Base-by-base conservation (phyloP, 2,797 vertebrate species). In the Typhlichthys eigenmanni region DNA sequence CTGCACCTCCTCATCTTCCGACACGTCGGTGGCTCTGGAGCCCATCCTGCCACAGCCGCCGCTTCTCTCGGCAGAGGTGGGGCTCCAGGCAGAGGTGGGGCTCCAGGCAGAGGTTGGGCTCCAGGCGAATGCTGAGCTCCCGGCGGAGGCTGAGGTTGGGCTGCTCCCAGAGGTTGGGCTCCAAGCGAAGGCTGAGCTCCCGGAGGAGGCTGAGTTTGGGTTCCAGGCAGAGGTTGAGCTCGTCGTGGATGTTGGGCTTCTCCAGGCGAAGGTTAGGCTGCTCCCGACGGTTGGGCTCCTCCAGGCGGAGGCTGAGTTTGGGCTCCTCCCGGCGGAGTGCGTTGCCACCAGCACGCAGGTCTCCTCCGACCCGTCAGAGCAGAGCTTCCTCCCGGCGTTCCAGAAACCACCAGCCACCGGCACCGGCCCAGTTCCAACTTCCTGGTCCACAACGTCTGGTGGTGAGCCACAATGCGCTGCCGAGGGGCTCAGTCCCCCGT, bases 341-440 rank as follows among this genome's bases (percentile, higher is more conserved):
- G 7, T 8, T 5, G 47, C 10, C 2, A 63, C 73, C 69, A 68
- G 69, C 72, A 68, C 53, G 0, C 80, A 76, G 1, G 60, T 58
- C 17, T 61, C 69, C 19, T 53, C 12, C 47, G 45, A 19, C 6
- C 12, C 17, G 54, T 46, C 17, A 0, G 52, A 38, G 17, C 43
- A 17, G 9, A 74, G 66, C 62, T 62, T 11, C 50, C 57, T 90
- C 4, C 68, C 80, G 0, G 81, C 85, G 0, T 88, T 81, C 69
- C 88, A 90, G 83, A 78, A 63, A 14, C 73, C 29, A 3, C 0
- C 69, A 5, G 0, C 11, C 5, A 16, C 57, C 71, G 1, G 13
- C 5, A 16, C 57, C 71, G 1, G 14, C 24, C 12, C 6, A 14
- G 5, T 17, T 5, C 0, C 14, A 13, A 2, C 66, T 2, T 14